Conservation (phyloP, 2,888 invertebrate genomes). For the Nomada flava region DNA sequence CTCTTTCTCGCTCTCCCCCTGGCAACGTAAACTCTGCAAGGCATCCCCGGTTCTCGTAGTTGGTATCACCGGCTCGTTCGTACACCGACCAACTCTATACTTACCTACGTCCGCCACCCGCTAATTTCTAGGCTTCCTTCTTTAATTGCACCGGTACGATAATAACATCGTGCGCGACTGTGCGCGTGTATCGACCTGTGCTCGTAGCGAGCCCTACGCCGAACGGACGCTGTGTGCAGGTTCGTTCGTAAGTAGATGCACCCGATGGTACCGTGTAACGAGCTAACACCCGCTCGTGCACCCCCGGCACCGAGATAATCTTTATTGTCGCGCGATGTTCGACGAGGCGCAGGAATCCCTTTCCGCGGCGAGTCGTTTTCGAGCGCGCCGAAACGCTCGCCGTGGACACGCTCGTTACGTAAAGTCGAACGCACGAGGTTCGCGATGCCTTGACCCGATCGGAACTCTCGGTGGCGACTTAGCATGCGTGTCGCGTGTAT, state of each 20-base stretch:
- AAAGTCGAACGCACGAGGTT: conserved; percentile 48
- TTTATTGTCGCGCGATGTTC: conserved; percentile 63
- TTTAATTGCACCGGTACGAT: conserved; percentile 81
- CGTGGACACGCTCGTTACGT: conserved; percentile 26
- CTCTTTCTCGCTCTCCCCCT: conserved; percentile 33
- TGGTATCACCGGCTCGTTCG: conserved; percentile 68
- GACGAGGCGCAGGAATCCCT: conserved; percentile 31
- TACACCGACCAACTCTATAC: conserved; percentile 77
- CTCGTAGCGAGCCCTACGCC: neutral
- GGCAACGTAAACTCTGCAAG: conserved; percentile 57
- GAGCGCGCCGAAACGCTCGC: neutral
- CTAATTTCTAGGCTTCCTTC: conserved; percentile 82
- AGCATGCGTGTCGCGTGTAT: conserved; percentile 75
- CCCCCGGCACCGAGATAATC: conserved; percentile 76
- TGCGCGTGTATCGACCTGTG: conserved; percentile 39
- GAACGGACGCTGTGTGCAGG: conserved; percentile 10
- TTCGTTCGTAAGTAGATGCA: conserved; percentile 20
- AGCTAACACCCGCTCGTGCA: conserved; percentile 77
- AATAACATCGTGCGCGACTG: conserved; percentile 76
- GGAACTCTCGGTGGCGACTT: conserved; percentile 33
- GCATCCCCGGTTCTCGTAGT: conserved; percentile 68
- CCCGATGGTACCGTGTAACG: conserved; percentile 71
- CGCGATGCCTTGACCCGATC: conserved; percentile 63
- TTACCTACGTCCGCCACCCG: conserved; percentile 81
- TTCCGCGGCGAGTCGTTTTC: neutral